phyloP scores from a whole-genome alignment of 2,888 invertebrate genomes.

The Mesorhabditis sp. region DNA sequence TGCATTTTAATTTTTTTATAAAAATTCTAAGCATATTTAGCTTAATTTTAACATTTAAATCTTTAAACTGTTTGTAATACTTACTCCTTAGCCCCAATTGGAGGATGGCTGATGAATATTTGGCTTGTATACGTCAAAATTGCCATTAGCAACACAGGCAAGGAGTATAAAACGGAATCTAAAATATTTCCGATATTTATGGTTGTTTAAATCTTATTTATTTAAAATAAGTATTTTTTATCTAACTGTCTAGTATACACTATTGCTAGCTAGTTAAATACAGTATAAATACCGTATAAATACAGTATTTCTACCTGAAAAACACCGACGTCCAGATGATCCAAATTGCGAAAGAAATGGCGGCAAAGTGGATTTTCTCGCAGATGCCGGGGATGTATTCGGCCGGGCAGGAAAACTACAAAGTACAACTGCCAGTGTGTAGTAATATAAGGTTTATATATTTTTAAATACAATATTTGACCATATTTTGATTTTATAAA shows the following conservation, averaged over 20 bases:
- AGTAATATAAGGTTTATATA: neutral
- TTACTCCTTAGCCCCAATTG: slow-evolving; percentile 28
- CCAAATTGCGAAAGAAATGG: slow-evolving; percentile 52
- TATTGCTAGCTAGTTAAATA: no score
- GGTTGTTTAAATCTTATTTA: neutral
- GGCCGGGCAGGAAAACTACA: neutral
- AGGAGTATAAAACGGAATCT: slow-evolving; percentile 24
- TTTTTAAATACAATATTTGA: neutral
- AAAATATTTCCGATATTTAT: no score
- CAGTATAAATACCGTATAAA: no score
- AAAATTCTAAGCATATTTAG: slow-evolving; percentile 5
- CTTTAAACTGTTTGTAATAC: neutral
- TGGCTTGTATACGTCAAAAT: slow-evolving; percentile 42
- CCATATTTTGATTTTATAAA: neutral
- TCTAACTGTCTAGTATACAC: no score
- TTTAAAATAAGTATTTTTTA: neutral
- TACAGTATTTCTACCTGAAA: slow-evolving; percentile 12
- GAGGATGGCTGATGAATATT: slow-evolving; percentile 45
- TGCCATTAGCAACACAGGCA: slow-evolving; percentile 22
- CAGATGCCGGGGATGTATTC: slow-evolving; percentile 23
- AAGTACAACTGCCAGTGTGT: neutral
- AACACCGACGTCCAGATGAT: slow-evolving; percentile 51
- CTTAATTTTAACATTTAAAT: neutral
- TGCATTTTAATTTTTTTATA: neutral
- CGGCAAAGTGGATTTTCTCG: slow-evolving; percentile 44